Evolutionary conservation across 1,140 invertebrate species (phyloP).

Genomic region (Tetragonula clypearis): DNA sequence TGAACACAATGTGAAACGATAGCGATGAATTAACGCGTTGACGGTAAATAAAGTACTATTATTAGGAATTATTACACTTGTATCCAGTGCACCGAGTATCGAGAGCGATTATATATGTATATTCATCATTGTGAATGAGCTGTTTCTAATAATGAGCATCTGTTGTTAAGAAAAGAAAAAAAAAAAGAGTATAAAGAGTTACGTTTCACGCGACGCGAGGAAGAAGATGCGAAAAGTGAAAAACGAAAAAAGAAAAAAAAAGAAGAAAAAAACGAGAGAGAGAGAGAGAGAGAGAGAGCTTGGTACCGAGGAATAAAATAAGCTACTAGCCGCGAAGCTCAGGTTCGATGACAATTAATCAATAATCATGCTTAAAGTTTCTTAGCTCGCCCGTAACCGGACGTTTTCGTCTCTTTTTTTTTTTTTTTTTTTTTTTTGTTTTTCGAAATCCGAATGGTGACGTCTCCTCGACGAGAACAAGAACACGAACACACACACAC

Average conservation of each 20-base stretch:
- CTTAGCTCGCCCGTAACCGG: neutral
- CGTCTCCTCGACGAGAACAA: too few relatives aligned
- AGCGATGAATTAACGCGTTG: slow-evolving; percentile 56
- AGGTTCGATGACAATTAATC: neutral
- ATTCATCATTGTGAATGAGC: slow-evolving; percentile 73
- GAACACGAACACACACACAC: too few relatives aligned
- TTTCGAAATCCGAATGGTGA: slow-evolving; percentile 1
- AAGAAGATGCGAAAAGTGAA: neutral
- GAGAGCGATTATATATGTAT: slow-evolving; percentile 65
- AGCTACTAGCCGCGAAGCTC: slow-evolving; percentile 13
- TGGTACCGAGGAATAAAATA: neutral
- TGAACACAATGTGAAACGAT: slow-evolving; percentile 2
- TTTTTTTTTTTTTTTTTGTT: too few relatives aligned
- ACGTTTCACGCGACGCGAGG: slow-evolving; percentile 13
- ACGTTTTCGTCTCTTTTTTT: neutral
- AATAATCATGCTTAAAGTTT: slow-evolving; percentile 32
- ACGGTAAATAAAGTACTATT: slow-evolving; percentile 68
- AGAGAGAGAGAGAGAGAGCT: neutral
- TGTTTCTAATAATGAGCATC: slow-evolving; percentile 76
- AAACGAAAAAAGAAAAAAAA: too few relatives aligned
- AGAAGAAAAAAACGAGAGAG: too few relatives aligned
- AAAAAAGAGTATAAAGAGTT: slow-evolving; percentile 53
- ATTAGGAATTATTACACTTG: slow-evolving; percentile 63
- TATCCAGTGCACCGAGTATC: slow-evolving; percentile 66
- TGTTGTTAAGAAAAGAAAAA: slow-evolving; percentile 66